Evolutionary conservation across 2,888 invertebrate species (phyloP), one percentile per base, ranked within the genome.

Genomic region (Apotomis betuletana): DNA sequence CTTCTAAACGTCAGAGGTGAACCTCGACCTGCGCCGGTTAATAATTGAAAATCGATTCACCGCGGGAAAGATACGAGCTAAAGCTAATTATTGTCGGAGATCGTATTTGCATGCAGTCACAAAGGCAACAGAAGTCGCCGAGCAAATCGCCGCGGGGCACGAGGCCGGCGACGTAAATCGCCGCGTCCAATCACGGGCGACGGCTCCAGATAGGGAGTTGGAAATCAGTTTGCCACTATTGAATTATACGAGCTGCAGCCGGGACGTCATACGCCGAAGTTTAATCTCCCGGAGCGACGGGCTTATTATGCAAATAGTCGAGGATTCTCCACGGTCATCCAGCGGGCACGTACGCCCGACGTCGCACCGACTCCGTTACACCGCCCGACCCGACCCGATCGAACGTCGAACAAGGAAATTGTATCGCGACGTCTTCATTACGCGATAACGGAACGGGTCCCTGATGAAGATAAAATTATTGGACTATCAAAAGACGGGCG

Each of bases 141-240:
- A 78, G 82, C 81, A 81, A 80, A 84, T 79, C 77, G 86, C 88
- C 80, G 75, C 81, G 75, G 87, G 86, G 84, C 75, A 79, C 77
- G 67, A 73, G 68, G 71, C 76, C 77, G 80, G 76, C 78, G 78
- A 85, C 85, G 83, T 82, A 85, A 87, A 87, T 87, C 89, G 85
- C 82, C 83, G 85, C 85, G 84, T 84, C 87, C 87, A 90, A 90
- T 90, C 91, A 87, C 85, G 81, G 76, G 77, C 79, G 78, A 80
- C 79, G 79, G 80, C 81, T 78, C 81, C 76, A 79, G 83, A 82
- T 84, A 78, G 83, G 79, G 87, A 90, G 83, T 89, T 87, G 82
- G 85, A 87, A 92, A 90, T 91, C 90, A 91, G 90, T 90, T 90
- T 87, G 88, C 89, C 89, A 87, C 90, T 91, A 92, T 92, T 92